A percentile compares a stretch with the other conserved stretches of the same genome.
Evolutionary conservation across 2,113 vertebrate genomes (phyloP).

Genomic region (Notarius lentiginosus): DNA sequence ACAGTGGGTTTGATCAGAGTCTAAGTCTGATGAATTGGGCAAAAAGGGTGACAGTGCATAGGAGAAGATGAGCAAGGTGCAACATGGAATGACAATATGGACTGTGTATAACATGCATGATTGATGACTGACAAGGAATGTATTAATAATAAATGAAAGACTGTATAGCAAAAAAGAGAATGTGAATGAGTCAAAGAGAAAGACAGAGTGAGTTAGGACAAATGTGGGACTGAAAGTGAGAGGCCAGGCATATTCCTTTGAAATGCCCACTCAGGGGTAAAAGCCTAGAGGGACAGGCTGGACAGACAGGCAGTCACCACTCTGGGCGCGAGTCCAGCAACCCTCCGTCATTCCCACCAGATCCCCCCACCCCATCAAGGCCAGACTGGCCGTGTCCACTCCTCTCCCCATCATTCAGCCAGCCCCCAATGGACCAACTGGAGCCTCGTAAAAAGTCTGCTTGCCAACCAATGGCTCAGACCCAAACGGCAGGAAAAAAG

Average conservation of each 20-base stretch:
- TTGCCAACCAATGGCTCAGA: conserved; percentile 55
- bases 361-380: conserved; percentile 69
- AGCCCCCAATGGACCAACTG: conserved; percentile 72
- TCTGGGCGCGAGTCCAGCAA: conserved; percentile 74
- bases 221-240: conserved; percentile 63
- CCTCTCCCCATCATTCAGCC: conserved; percentile 69
- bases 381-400: conserved; percentile 57
- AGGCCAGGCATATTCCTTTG: conserved; percentile 74
- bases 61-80: conserved; percentile 38
- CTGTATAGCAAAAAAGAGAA: conserved; percentile 17
- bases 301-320: conserved; percentile 79
- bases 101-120: conserved; percentile 27
- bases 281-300: conserved; percentile 74
- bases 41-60: conserved; percentile 40
- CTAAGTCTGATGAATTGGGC: conserved; percentile 40
- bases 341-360: conserved; percentile 67
- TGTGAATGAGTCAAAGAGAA: conserved; percentile 68
- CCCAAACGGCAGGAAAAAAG: conserved; percentile 52
- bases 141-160: conserved; percentile 23
- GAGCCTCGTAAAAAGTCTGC: conserved; percentile 62
- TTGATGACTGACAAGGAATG: neutral
- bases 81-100: conserved; percentile 25
- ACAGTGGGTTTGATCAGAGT: conserved; percentile 41
- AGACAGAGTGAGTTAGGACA: conserved; percentile 50
- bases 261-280: conserved; percentile 78